Evolutionary conservation across 2,113 vertebrate species (phyloP).

Genomic region (Macrotis lagotis): DNA sequence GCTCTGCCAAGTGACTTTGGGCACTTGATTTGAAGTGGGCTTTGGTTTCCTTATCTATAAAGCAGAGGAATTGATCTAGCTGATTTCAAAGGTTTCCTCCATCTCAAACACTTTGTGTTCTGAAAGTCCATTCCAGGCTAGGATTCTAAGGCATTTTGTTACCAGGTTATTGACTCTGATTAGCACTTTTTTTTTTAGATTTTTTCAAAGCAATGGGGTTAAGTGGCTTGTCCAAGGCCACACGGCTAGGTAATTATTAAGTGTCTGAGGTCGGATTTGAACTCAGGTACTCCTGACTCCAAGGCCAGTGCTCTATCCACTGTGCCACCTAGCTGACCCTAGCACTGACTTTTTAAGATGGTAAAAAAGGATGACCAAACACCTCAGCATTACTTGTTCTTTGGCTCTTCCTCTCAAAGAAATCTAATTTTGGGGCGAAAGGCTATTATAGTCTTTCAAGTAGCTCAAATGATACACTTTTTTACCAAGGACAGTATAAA

Average conservation of each 20-base stretch:
- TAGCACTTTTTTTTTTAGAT: no score
- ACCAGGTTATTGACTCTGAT: background rate
- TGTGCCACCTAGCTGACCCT: no score
- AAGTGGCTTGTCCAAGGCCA: no score
- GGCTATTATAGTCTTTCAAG: background rate
- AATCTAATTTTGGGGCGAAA: constrained; percentile 44
- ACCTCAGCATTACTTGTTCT: constrained; percentile 3
- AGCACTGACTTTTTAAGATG: background rate
- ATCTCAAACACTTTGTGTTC: background rate
- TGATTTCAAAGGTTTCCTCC: background rate
- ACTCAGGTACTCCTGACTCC: no score
- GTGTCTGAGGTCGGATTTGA: no score
- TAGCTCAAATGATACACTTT: background rate
- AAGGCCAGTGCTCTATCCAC: no score
- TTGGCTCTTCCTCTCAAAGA: constrained; percentile 30
- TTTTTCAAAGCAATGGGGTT: no score
- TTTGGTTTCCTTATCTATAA: background rate
- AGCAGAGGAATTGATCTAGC: background rate
- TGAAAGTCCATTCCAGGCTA: background rate
- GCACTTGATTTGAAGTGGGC: background rate
- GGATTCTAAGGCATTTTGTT: background rate
- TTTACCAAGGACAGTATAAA: background rate
- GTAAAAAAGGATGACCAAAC: background rate
- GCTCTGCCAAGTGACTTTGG: background rate
- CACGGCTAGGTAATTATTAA: no score